Evolutionary conservation across 2,888 invertebrate genomes (phyloP).

Genomic region (Agrotis clavis): DNA sequence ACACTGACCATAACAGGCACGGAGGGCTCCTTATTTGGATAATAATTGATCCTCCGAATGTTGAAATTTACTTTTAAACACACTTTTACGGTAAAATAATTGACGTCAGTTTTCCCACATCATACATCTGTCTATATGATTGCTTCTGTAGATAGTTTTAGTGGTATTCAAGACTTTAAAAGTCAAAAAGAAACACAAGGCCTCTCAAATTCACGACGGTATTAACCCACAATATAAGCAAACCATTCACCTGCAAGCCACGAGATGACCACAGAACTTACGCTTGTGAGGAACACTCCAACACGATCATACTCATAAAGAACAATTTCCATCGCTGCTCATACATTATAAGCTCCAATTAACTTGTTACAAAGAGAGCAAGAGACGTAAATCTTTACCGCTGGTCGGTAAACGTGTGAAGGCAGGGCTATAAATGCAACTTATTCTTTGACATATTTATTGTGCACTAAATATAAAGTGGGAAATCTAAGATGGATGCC

Average conservation of each 20-base stretch:
- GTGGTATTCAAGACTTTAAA: constrained; percentile 4
- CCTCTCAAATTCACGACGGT: constrained; percentile 40
- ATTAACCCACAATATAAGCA: constrained; percentile 53
- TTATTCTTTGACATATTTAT: constrained; percentile 66
- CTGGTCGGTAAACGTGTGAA: constrained; percentile 36
- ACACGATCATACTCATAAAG: constrained; percentile 13
- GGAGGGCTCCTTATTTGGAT: constrained; percentile 25
- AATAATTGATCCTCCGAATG: constrained; percentile 18
- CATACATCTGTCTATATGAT: constrained; percentile 23
- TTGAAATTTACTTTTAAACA: constrained; percentile 2
- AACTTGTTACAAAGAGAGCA: constrained; percentile 31
- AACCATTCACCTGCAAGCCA: constrained; percentile 53
- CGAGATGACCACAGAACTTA: constrained; percentile 51
- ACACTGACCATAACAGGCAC: neutral
- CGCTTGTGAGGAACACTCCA: constrained; percentile 2
- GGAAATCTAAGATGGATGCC: constrained; percentile 60
- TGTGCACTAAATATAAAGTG: constrained; percentile 65
- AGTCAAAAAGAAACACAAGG: constrained; percentile 7
- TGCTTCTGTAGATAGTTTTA: constrained; percentile 21
- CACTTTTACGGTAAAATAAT: constrained; percentile 5
- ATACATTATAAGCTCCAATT: constrained; percentile 28
- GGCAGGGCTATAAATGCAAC: constrained; percentile 58
- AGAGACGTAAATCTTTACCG: constrained; percentile 31
- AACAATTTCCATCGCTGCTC: constrained; percentile 27
- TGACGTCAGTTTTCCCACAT: neutral